Conservation (phyloP, 2,888 invertebrate genomes). For the Bimastos eiseni region DNA sequence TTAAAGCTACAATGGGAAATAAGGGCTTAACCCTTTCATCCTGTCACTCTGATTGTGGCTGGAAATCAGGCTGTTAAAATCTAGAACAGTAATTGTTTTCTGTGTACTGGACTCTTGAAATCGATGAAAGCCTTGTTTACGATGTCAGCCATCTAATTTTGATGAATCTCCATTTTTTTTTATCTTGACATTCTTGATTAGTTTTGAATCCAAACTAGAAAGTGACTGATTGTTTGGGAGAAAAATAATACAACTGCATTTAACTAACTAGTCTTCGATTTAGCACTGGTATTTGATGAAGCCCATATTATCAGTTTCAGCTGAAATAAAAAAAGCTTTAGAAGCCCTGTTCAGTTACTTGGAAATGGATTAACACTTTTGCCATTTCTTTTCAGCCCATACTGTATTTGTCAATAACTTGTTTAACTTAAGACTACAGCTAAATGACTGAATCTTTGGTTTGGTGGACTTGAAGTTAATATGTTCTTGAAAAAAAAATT, state of each 20-base stretch:
- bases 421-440: background rate
- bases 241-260: background rate
- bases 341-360: background rate
- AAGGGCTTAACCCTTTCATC: background rate
- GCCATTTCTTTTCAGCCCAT: background rate
- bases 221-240: background rate
- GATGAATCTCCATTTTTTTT: background rate
- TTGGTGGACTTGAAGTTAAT: background rate
- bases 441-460: background rate
- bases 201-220: background rate
- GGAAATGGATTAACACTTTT: background rate
- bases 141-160: background rate
- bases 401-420: background rate
- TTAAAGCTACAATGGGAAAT: background rate
- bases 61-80: background rate
- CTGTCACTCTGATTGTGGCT: background rate
- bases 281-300: background rate
- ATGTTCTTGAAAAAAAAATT: background rate
- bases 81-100: too few relatives aligned
- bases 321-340: background rate
- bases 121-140: background rate
- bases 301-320: background rate
- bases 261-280: background rate
- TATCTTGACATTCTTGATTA: background rate
- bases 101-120: background rate